These are phyloP conservation scores for Phaethon lepturus DNA, from an alignment of 2,113 vertebrate species.

Conservation along the genomic window DNA sequence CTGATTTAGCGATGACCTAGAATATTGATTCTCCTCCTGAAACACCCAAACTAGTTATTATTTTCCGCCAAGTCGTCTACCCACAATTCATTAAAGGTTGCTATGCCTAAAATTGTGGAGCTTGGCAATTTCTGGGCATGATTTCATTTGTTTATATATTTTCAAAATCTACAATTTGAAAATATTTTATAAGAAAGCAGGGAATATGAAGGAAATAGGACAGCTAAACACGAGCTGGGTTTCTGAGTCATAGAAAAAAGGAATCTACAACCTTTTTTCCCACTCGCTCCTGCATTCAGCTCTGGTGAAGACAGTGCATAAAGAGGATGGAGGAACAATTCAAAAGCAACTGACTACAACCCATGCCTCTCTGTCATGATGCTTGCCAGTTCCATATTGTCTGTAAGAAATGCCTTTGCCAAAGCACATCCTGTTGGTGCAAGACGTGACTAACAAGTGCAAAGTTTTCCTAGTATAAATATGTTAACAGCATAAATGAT, in stretches of 20 bases:
- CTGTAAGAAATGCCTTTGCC: neutral
- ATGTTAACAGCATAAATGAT: neutral
- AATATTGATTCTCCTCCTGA: neutral
- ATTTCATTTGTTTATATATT: conserved; percentile 2
- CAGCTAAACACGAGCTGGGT: neutral
- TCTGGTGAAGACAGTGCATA: neutral
- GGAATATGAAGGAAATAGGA: neutral
- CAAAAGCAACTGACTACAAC: neutral
- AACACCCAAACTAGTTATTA: neutral
- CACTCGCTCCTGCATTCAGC: neutral
- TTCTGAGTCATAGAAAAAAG: neutral
- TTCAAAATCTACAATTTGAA: neutral
- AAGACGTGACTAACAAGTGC: neutral
- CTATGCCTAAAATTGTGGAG: neutral
- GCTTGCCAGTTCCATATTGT: neutral
- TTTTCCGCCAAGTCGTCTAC: neutral
- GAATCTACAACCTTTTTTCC: neutral
- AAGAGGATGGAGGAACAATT: neutral
- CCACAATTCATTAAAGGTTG: neutral
- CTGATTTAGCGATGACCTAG: neutral
- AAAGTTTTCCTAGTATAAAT: neutral
- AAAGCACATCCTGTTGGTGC: neutral
- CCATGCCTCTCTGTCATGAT: neutral
- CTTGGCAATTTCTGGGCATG: conserved; percentile 21
- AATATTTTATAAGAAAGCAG: conserved; percentile 30